A percentile compares a stretch with the other conserved stretches of the same genome.
Evolutionary conservation across 2,888 invertebrate genomes (phyloP).

Genomic region (Drosophila robusta): DNA sequence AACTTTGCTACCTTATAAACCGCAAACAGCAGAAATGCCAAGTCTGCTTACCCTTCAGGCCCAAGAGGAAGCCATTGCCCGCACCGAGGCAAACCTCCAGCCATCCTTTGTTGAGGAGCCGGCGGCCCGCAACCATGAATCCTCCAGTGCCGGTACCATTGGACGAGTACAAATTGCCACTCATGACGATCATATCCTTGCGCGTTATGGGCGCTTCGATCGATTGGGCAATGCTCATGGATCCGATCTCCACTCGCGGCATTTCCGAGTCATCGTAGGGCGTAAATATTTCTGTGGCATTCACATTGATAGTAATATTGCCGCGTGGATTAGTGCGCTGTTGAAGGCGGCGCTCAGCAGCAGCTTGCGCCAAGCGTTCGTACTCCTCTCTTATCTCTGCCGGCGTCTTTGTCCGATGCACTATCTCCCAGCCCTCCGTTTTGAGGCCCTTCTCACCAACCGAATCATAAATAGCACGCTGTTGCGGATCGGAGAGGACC

Average conservation of each 20-base stretch:
- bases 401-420: constrained; percentile 95
- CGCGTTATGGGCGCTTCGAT: constrained; percentile 96
- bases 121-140: constrained; percentile 91
- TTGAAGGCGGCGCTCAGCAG: constrained; percentile 94
- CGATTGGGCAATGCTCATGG: constrained; percentile 96
- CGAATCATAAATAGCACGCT: constrained; percentile 97
- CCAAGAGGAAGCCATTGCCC: constrained; percentile 92
- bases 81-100: constrained; percentile 93
- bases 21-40: not conserved
- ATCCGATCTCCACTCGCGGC: constrained; percentile 95
- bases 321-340: constrained; percentile 97
- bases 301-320: constrained; percentile 93
- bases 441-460: constrained; percentile 95
- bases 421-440: constrained; percentile 98
- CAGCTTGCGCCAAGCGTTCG: constrained; percentile 93
- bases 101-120: constrained; percentile 94
- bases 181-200: constrained; percentile 93
- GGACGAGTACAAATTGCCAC: constrained; percentile 92
- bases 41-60: constrained; percentile 87
- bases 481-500: constrained; percentile 96
- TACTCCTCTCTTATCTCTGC: constrained; percentile 98
- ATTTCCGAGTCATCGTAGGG: constrained; percentile 90
- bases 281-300: constrained; percentile 96
- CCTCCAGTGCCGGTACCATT: constrained; percentile 92
- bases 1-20: constrained; percentile 29